These are phyloP conservation scores for Pinna nobilis DNA, from an alignment of 1,140 invertebrate species.

Conservation along the genomic window DNA sequence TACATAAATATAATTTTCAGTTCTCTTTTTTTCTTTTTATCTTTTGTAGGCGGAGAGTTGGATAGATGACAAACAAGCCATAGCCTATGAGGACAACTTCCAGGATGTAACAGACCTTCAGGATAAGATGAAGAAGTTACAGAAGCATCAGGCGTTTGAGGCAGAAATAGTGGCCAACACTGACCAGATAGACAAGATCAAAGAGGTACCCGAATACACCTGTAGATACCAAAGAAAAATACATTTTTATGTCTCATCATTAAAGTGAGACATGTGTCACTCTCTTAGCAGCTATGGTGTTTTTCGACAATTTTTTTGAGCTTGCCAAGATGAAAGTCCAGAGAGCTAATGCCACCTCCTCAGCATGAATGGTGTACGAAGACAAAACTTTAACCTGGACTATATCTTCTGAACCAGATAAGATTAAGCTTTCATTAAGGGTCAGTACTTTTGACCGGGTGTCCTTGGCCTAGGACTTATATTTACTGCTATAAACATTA, in stretches of 20 bases:
- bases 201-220: constrained; percentile 76
- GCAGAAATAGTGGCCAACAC: constrained; percentile 94
- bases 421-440: too few species aligned
- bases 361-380: too few species aligned
- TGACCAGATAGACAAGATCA: constrained; percentile 88
- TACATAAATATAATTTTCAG: too few species aligned
- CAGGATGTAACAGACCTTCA: constrained; percentile 94
- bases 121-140: constrained; percentile 97
- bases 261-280: background rate
- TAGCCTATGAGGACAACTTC: constrained; percentile 92
- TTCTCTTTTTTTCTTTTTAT: too few species aligned
- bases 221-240: background rate
- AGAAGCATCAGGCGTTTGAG: constrained; percentile 98
- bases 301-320: background rate
- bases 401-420: too few species aligned
- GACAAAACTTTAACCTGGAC: too few species aligned
- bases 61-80: constrained; percentile 95
- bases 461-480: too few species aligned
- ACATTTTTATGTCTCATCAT: background rate
- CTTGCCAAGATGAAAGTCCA: too few species aligned
- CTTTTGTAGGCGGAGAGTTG: constrained; percentile 83
- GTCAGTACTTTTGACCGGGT: too few species aligned
- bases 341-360: too few species aligned
- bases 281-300: background rate
- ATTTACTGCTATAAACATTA: too few species aligned